A percentile compares a stretch with the other conserved stretches of the same genome.
phyloP scores from a whole-genome alignment of 2,113 vertebrate genomes.

The Rattus rattus region DNA sequence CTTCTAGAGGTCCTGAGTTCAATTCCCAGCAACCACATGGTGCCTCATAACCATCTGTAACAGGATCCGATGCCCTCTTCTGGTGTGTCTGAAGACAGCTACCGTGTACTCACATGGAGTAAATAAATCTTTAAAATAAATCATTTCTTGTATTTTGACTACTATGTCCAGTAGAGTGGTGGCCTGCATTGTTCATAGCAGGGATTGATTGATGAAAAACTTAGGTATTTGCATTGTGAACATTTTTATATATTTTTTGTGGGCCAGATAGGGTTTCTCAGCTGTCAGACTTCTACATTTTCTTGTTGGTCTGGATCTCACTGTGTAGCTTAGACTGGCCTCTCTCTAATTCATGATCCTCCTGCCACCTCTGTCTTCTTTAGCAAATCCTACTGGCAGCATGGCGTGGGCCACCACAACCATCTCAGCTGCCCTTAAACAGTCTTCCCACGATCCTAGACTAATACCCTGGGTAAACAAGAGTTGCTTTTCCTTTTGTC shows the following conservation, averaged over 20 bases:
- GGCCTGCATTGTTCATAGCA: background rate
- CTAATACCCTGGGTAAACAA: conserved; percentile 77
- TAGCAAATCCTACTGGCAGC: background rate
- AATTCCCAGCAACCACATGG: too few relatives aligned
- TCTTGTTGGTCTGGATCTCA: conserved; percentile 79
- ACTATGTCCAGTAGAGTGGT: background rate
- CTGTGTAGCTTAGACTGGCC: too few relatives aligned
- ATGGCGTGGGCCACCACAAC: background rate
- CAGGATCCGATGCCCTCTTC: too few relatives aligned
- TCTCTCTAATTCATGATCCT: background rate
- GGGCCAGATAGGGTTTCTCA: conserved; percentile 31
- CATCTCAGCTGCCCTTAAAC: conserved; percentile 79
- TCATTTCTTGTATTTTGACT: background rate
- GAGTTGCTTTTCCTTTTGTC: conserved; percentile 66
- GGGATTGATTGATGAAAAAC: background rate
- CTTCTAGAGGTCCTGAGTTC: too few relatives aligned
- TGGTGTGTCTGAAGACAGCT: too few relatives aligned
- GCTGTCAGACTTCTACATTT: conserved; percentile 81
- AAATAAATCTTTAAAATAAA: too few relatives aligned
- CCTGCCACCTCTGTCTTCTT: background rate
- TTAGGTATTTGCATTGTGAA: background rate
- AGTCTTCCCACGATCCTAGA: conserved; percentile 82
- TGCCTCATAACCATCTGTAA: too few relatives aligned
- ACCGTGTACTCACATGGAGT: too few relatives aligned
- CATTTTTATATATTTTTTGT: background rate